Conservation (phyloP, 2,888 invertebrate genomes). For the Esperia sulphurella region DNA sequence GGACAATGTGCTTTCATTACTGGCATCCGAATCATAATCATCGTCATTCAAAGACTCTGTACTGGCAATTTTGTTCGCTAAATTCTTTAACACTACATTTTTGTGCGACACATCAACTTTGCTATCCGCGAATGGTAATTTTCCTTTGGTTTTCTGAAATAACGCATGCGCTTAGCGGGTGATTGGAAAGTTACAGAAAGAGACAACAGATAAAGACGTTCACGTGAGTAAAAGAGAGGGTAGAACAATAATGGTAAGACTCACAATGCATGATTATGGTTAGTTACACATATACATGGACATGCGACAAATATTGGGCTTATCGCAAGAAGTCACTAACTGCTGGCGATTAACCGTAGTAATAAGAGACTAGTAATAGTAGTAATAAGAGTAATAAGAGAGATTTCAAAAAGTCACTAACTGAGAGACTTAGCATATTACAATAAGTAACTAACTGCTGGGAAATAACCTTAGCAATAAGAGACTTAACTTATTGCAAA, state of each 20-base stretch:
- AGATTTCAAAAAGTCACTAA: too few relatives aligned
- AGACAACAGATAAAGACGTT: slow-evolving; percentile 18
- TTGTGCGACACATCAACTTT: slow-evolving; percentile 66
- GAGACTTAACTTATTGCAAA: too few relatives aligned
- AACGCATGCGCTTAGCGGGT: slow-evolving; percentile 12
- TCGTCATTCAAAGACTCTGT: slow-evolving; percentile 54
- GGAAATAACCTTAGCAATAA: too few relatives aligned
- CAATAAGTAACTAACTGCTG: too few relatives aligned
- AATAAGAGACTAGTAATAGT: too few relatives aligned
- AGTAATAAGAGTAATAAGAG: too few relatives aligned
- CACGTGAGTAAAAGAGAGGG: slow-evolving; percentile 16
- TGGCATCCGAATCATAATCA: slow-evolving; percentile 64
- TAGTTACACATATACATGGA: slow-evolving; percentile 9
- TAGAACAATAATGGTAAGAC: slow-evolving; percentile 12
- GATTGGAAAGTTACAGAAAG: slow-evolving; percentile 44
- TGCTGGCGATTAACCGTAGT: too few relatives aligned
- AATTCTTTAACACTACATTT: slow-evolving; percentile 65
- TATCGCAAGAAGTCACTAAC: neutral
- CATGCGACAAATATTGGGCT: neutral
- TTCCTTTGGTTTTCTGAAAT: slow-evolving; percentile 67
- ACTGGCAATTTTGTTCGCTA: slow-evolving; percentile 66
- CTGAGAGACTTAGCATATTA: too few relatives aligned
- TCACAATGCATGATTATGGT: slow-evolving; percentile 16
- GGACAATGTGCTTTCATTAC: slow-evolving; percentile 68
- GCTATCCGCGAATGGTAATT: slow-evolving; percentile 48